phyloP scores from a whole-genome alignment of 1,140 invertebrate genomes.

The Halictus rubicundus region DNA sequence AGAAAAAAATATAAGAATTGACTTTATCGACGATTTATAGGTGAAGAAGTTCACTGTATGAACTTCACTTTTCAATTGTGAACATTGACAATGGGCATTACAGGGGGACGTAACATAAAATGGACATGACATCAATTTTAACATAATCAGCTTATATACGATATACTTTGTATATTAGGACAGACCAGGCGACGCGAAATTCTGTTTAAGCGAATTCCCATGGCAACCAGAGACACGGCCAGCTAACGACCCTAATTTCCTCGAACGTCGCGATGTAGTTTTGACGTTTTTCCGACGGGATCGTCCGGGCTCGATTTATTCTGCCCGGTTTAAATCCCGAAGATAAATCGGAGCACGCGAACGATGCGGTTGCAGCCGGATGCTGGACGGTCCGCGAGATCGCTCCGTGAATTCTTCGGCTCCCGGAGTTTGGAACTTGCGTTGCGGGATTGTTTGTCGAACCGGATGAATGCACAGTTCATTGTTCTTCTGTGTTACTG shows the following conservation, averaged over 20 bases:
- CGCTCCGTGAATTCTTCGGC: neutral
- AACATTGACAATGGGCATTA: too few relatives aligned
- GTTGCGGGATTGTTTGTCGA: neutral
- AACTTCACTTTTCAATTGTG: too few relatives aligned
- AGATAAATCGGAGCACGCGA: conserved; percentile 22
- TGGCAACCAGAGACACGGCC: too few relatives aligned
- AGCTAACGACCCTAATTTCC: conserved; percentile 37
- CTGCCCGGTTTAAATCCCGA: neutral
- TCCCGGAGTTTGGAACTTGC: neutral
- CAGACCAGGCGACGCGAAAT: too few relatives aligned
- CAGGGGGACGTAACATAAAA: too few relatives aligned
- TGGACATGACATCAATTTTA: too few relatives aligned
- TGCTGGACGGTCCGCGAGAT: neutral
- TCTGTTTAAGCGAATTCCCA: neutral
- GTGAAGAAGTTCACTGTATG: too few relatives aligned
- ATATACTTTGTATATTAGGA: too few relatives aligned
- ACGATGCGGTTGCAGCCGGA: neutral
- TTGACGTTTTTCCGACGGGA: neutral
- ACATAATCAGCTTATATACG: too few relatives aligned
- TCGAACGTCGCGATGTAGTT: neutral
- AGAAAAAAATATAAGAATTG: too few relatives aligned
- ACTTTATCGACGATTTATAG: too few relatives aligned
- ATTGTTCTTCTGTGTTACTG: conserved; percentile 7
- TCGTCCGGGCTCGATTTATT: neutral
- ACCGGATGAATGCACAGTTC: neutral